Evolutionary conservation across 2,888 invertebrate genomes (phyloP), one percentile per base, ranked within the genome.

Genomic region (Tiliacea aurago): DNA sequence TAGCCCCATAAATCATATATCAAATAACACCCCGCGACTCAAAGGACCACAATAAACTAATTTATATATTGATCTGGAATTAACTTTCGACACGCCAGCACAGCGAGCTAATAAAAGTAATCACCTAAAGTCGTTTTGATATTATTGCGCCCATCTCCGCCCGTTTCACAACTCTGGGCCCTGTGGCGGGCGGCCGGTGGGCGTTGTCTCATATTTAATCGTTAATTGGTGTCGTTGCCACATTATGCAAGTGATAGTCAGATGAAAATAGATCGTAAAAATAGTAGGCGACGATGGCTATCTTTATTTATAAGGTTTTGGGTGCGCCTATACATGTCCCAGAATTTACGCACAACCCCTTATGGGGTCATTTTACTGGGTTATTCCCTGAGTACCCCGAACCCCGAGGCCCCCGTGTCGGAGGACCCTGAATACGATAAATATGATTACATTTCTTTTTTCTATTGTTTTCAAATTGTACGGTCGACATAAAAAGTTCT

Each of bases 211-310:
- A 90, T 90, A 91, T 91, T 91, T 92, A 91, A 92, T 93, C 88
- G 89, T 89, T 93, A 93, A 93, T 93, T 93, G 91, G 81, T 84
- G 86, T 87, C 86, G 86, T 87, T 87, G 87, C 87, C 84, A 84
- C 87, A 86, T 92, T 90, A 90, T 88, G 90, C 90, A 90, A 90
- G 70, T 84, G 77, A 85, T 85, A 83, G 78, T 75, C 78, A 82
- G 84, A 78, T 76, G 77, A 64, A 84, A 86, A 84, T 83, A 87
- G 80, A 81, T 45, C 59, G 66, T 53, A 76, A 75, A 83, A 68
- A 72, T 45, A 74, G 84, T 55, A 80, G 58, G 84, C 65, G 71
- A 67, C 28, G 84, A 71, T 84, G 23, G 68, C 55, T 47, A 55
- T 76, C 59, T 76, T 28, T 53, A 69, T 75, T 66, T 69, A 71